Evolutionary conservation across 2,888 invertebrate species (phyloP).

Genomic region (Stenchaetothrips biformis): DNA sequence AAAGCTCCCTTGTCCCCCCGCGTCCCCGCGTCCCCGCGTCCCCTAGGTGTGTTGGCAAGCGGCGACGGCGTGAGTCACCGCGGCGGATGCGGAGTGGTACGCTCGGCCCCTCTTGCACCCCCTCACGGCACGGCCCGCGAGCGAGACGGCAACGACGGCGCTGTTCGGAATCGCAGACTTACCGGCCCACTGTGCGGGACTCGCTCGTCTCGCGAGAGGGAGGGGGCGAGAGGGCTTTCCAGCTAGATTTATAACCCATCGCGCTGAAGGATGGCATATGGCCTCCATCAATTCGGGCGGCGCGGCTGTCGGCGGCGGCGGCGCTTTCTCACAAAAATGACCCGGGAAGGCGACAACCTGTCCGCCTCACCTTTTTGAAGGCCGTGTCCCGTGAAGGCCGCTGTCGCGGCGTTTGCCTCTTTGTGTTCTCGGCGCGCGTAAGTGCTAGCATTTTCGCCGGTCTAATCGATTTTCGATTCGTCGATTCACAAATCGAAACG

Average conservation of each 20-base stretch:
- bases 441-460: too few species aligned
- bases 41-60: background rate
- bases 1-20: background rate
- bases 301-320: background rate
- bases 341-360: background rate
- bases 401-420: too few species aligned
- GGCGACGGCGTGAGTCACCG: background rate
- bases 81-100: too few species aligned
- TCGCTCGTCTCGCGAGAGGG: background rate
- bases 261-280: constrained; percentile 9
- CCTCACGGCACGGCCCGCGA: too few species aligned
- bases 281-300: constrained; percentile 3
- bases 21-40: background rate
- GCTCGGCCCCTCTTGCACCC: too few species aligned
- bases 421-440: too few species aligned
- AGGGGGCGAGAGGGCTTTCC: background rate
- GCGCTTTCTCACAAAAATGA: background rate
- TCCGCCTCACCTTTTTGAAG: background rate
- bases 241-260: constrained; percentile 14
- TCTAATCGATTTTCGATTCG: too few species aligned
- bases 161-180: too few species aligned
- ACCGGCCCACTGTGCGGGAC: too few species aligned
- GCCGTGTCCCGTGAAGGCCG: too few species aligned
- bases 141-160: background rate
- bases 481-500: too few species aligned